Conservation (phyloP, 2,797 vertebrate genomes). For the Epinephelus malabaricus region DNA sequence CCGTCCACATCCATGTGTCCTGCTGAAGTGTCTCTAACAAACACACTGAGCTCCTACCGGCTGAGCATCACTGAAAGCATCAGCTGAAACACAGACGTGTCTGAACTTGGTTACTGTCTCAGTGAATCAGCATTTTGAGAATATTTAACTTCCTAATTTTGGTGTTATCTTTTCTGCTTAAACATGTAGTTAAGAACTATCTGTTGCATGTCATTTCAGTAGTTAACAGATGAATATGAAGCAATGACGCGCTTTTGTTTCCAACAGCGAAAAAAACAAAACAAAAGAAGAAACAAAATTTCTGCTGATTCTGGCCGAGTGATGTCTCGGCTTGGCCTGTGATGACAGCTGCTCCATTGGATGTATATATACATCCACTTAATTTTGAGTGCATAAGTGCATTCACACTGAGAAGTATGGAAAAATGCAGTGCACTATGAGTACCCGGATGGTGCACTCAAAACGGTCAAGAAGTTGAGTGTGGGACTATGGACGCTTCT, state of each 20-base stretch:
- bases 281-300: too few relatives aligned
- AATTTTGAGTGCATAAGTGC: too few relatives aligned
- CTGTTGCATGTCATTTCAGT: neutral
- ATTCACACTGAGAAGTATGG: too few relatives aligned
- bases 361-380: too few relatives aligned
- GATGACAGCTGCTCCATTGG: neutral
- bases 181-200: neutral
- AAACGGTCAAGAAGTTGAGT: too few relatives aligned
- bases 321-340: too few relatives aligned
- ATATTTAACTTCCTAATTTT: slow-evolving; percentile 31
- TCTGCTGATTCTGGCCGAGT: neutral
- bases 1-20: slow-evolving; percentile 8
- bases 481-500: too few relatives aligned
- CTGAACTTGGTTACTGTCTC: neutral
- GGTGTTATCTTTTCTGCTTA: neutral
- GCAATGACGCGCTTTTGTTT: too few relatives aligned
- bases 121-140: slow-evolving; percentile 43
- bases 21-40: neutral
- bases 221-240: too few relatives aligned
- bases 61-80: neutral
- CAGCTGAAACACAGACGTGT: neutral
- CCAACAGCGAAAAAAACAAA: too few relatives aligned
- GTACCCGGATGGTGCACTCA: too few relatives aligned
- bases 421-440: too few relatives aligned
- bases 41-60: neutral